Evolutionary conservation across 2,797 vertebrate species (phyloP).

Genomic region (Tachyglossus aculeatus): DNA sequence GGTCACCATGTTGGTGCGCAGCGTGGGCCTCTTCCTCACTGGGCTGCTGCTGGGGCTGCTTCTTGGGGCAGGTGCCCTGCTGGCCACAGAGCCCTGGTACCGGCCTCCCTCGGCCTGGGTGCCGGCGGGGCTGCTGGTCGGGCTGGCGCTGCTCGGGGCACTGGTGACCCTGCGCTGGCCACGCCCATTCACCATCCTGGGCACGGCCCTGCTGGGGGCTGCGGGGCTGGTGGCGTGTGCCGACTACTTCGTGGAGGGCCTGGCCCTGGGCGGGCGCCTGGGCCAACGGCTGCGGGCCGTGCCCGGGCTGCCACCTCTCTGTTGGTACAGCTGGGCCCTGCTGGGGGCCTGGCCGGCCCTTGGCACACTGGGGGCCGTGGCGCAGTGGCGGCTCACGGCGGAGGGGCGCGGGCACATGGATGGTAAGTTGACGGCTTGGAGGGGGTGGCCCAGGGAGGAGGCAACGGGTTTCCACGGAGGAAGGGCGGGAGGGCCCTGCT

Average conservation of each 20-base stretch:
- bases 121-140: constrained; percentile 82
- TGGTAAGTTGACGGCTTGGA: constrained; percentile 73
- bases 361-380: constrained; percentile 80
- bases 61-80: constrained; percentile 77
- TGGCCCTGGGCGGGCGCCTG: constrained; percentile 77
- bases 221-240: constrained; percentile 83
- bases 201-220: constrained; percentile 84
- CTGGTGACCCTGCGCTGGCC: constrained; percentile 88
- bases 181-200: constrained; percentile 81
- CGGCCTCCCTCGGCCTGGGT: constrained; percentile 84
- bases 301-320: constrained; percentile 73
- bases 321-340: constrained; percentile 91
- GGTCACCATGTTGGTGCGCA: constrained; percentile 89
- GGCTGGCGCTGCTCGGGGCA: constrained; percentile 84
- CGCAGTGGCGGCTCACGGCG: constrained; percentile 88
- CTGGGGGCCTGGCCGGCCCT: constrained; percentile 86
- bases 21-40: constrained; percentile 89
- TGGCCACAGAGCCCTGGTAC: constrained; percentile 80
- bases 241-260: constrained; percentile 86
- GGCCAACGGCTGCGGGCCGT: constrained; percentile 80
- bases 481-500: no score
- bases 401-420: constrained; percentile 82
- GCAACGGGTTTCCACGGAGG: no score
- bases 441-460: no score
- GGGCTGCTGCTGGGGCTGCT: constrained; percentile 87